A percentile compares a stretch with the other conserved stretches of the same genome.
Evolutionary conservation across 1,140 invertebrate genomes (phyloP).

Genomic region (Venturia canescens): DNA sequence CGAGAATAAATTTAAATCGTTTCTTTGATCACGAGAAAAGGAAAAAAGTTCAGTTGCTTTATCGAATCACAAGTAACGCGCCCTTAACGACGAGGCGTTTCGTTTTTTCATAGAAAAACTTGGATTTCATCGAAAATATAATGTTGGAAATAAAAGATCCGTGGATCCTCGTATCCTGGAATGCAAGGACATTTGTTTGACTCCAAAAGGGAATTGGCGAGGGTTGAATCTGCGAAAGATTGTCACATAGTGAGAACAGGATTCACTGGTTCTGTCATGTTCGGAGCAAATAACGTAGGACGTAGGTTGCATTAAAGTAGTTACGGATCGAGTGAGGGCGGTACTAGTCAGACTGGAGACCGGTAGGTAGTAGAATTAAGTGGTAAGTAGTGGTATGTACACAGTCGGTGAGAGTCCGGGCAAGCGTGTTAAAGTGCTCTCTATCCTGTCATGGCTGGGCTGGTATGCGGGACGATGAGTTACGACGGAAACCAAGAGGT

Average conservation of each 20-base stretch:
- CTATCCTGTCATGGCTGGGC: slow-evolving; percentile 71
- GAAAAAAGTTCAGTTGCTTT: too few relatives aligned
- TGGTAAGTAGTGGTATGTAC: slow-evolving; percentile 18
- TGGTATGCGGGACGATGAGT: slow-evolving; percentile 67
- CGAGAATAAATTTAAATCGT: too few relatives aligned
- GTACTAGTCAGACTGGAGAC: background rate
- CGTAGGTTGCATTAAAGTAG: background rate
- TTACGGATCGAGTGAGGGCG: slow-evolving; percentile 6
- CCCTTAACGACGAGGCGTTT: too few relatives aligned
- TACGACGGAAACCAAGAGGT: slow-evolving; percentile 68
- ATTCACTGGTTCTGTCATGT: background rate
- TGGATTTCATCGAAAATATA: too few relatives aligned
- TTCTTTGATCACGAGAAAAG: too few relatives aligned
- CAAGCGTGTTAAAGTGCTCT: slow-evolving; percentile 58
- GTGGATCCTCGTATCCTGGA: too few relatives aligned
- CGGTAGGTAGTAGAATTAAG: slow-evolving; percentile 4
- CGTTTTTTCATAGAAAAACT: too few relatives aligned
- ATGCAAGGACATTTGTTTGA: background rate
- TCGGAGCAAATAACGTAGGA: background rate
- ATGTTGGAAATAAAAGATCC: background rate
- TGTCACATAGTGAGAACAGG: background rate
- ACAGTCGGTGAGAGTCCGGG: slow-evolving; percentile 29
- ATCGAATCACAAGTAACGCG: too few relatives aligned
- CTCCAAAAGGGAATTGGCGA: background rate
- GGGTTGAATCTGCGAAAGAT: background rate